Percentiles rank a stretch among this genome's conserved stretches.
Conservation (phyloP, 2,797 vertebrate genomes). For the Takifugu ocellatus region DNA sequence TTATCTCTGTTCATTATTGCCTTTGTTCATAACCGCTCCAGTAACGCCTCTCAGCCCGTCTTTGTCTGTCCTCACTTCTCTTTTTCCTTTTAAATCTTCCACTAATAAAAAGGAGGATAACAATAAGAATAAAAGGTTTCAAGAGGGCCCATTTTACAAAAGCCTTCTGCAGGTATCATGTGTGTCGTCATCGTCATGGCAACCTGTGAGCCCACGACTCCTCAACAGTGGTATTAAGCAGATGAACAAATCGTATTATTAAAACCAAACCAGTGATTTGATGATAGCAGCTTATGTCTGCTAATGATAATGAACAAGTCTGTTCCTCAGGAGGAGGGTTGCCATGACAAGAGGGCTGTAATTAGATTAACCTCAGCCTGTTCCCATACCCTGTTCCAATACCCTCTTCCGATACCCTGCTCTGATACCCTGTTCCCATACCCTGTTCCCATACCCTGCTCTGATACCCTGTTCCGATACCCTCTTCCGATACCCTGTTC, state of each 20-base stretch:
- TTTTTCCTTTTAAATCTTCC: conserved; percentile 15
- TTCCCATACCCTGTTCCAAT: conserved; percentile 50
- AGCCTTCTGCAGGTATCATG: conserved; percentile 26
- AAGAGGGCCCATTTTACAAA: conserved; percentile 29
- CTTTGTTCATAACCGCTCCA: conserved; percentile 70
- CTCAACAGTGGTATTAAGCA: no score
- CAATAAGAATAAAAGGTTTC: conserved; percentile 38
- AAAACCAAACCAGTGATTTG: conserved; percentile 64
- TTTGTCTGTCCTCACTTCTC: conserved; percentile 40
- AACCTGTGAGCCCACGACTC: conserved; percentile 6
- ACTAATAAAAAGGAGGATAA: conserved; percentile 20
- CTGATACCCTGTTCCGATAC: no score
- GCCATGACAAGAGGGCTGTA: conserved; percentile 75
- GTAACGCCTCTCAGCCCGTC: conserved; percentile 55
- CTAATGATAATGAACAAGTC: conserved; percentile 69
- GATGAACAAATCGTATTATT: conserved; percentile 66
- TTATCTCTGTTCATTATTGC: conserved; percentile 55
- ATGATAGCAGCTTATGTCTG: conserved; percentile 52
- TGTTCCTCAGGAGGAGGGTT: conserved; percentile 64
- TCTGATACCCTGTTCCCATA: no score
- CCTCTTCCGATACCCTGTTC: no score
- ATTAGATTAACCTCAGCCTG: conserved; percentile 75
- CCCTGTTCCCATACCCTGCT: no score
- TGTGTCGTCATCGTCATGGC: conserved; percentile 35
- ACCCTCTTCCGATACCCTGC: no score